Evolutionary conservation across 2,113 vertebrate species (phyloP).

Genomic region (Vidua chalybeata): DNA sequence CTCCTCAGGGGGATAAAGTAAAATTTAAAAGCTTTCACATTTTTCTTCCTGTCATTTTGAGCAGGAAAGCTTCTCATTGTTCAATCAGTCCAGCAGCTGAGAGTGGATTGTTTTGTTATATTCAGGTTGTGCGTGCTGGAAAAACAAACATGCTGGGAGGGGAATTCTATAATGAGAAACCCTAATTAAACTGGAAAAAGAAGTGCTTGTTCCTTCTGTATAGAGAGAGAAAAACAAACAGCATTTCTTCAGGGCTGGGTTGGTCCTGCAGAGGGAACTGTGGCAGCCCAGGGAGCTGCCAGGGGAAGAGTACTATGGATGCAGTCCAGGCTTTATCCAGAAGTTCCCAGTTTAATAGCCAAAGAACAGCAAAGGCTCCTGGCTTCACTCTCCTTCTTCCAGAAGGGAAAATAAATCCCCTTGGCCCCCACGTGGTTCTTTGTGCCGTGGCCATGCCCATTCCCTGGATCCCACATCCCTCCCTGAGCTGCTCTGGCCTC

Average conservation of each 20-base stretch:
- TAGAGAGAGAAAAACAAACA: background rate
- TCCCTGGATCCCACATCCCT: background rate
- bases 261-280: background rate
- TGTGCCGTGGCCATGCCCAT: fast-evolving
- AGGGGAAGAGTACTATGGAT: background rate
- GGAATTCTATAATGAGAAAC: background rate
- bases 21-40: background rate
- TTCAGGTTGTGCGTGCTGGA: background rate
- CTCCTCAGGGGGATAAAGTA: background rate
- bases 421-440: fast-evolving
- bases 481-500: fast-evolving
- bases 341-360: fast-evolving
- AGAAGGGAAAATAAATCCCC: background rate
- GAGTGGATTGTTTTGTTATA: background rate
- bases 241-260: background rate
- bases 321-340: background rate
- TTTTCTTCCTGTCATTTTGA: background rate
- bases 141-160: background rate
- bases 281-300: background rate
- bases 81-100: background rate
- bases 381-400: background rate
- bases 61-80: background rate
- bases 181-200: background rate
- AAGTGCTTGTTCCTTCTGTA: background rate
- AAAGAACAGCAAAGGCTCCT: background rate